Percentiles rank a stretch among this genome's conserved stretches.
These are phyloP conservation scores for Pseudomyrmex sp. DNA, from an alignment of 1,140 invertebrate species.

Conservation along the genomic window DNA sequence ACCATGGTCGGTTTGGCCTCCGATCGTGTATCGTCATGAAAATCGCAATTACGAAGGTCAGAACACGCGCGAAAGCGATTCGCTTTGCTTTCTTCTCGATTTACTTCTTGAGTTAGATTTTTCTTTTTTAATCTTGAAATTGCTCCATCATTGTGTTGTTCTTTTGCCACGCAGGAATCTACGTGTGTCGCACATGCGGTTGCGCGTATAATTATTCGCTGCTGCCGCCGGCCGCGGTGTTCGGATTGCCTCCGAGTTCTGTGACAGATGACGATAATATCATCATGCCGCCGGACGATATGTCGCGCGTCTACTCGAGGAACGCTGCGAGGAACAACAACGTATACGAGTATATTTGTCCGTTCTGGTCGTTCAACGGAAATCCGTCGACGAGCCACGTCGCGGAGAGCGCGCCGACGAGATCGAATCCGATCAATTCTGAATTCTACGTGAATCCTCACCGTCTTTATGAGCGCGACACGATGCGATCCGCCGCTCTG, in stretches of 20 bases:
- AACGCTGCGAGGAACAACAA: constrained; percentile 75
- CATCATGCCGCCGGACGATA: constrained; percentile 80
- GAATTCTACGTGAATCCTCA: constrained; percentile 71
- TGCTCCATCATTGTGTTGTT: no score
- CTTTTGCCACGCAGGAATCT: constrained; percentile 47
- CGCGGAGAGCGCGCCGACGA: constrained; percentile 36
- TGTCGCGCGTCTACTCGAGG: constrained; percentile 80
- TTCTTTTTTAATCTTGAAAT: not conserved
- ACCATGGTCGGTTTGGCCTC: constrained; percentile 78
- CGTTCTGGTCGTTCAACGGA: constrained; percentile 67
- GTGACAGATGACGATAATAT: constrained; percentile 81
- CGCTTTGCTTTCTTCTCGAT: not conserved
- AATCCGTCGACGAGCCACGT: constrained; percentile 7
- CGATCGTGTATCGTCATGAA: constrained; percentile 62
- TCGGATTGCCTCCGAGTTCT: constrained; percentile 84
- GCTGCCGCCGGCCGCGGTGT: constrained; percentile 61
- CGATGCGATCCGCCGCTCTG: constrained; percentile 29
- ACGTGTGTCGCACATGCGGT: constrained; percentile 68
- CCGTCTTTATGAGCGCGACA: constrained; percentile 61
- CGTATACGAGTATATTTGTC: constrained; percentile 80
- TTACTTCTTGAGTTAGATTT: not conserved
- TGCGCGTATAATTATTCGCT: constrained; percentile 64
- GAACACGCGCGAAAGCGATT: not conserved
- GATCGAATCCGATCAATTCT: constrained; percentile 75
- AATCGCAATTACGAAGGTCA: constrained; percentile 68